Evolutionary conservation across 2,888 invertebrate species (phyloP), one percentile per base, ranked within the genome.

Genomic region (Orthonychiurus folsomi): DNA sequence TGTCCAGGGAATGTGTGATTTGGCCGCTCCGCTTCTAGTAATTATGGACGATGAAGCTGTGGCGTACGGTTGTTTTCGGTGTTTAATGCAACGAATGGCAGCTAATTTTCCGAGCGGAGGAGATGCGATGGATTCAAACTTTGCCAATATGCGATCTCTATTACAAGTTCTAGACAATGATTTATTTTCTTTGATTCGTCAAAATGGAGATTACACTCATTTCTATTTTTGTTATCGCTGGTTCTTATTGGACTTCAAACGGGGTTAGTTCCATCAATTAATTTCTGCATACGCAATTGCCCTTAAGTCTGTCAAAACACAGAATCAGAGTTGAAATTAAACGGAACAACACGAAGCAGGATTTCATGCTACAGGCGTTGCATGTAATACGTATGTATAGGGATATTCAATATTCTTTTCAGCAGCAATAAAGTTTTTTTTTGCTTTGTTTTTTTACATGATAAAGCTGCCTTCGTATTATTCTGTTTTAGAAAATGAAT

Each of bases 191-290:
- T 80, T 93, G 76, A 93, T 95, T 89, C 91, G 93, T 75, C 88
- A 90, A 59, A 90, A 93, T 77, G 93, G 93, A 0, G 95, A 96
- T 78, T 94, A 93, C 79, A 94, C 93, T 2, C 94, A 96, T 77
- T 93, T 96, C 79, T 96, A 94, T 79, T 96, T 95, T 79, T 93
- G 93, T 78, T 96, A 96, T 78, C 87, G 95, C 53, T 95, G 95
- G 95, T 95, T 95, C 80, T 81, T 96, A 68, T 81, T 96, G 60
- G 95, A 96, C 79, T 96, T 96, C 76, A 96, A 96, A 77, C 80
- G 95, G 76, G 83, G 83, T 82, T 72, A 69, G 69, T 63, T n/a
- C 18, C 59, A 23, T 53, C 47, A 24, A 3, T 15, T 37, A 37
- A 52, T 5, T 12, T 20, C n/a, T 52, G 5, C 20, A 52, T 48